phyloP scores from a whole-genome alignment of 2,113 vertebrate species.

The Pao palembangensis region DNA sequence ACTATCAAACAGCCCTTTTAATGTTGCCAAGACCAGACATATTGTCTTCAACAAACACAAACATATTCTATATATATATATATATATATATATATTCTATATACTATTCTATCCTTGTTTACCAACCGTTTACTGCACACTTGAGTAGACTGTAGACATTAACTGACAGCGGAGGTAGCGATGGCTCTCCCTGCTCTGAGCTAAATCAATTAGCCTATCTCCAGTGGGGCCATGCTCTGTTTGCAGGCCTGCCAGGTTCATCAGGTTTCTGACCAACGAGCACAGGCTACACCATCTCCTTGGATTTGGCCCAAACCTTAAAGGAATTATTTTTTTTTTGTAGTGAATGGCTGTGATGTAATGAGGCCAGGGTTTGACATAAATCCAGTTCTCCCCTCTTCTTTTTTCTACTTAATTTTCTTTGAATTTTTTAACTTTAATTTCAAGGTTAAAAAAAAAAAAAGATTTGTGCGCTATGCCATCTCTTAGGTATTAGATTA shows the following conservation, averaged over 20 bases:
- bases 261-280: conserved; percentile 31
- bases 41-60: too few relatives aligned
- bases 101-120: conserved; percentile 13
- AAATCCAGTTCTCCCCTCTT: neutral
- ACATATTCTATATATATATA: too few relatives aligned
- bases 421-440: too few relatives aligned
- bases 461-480: neutral
- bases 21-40: neutral
- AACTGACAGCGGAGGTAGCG: conserved; percentile 40
- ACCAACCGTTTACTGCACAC: conserved; percentile 30
- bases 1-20: too few relatives aligned
- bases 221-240: conserved; percentile 24
- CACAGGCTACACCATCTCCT: conserved; percentile 33
- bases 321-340: conserved; percentile 33
- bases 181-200: conserved; percentile 42
- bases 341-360: conserved; percentile 23
- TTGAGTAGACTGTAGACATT: conserved; percentile 46
- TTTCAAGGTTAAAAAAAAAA: neutral
- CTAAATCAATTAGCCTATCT: conserved; percentile 59
- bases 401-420: neutral
- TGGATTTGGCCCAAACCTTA: conserved; percentile 30
- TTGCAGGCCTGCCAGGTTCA: conserved; percentile 41
- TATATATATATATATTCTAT: too few relatives aligned
- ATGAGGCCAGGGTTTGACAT: neutral
- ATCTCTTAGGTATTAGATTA: conserved; percentile 21